These are phyloP conservation scores for Callinectes sapidus DNA, from an alignment of 2,888 invertebrate species.

Conservation along the genomic window DNA sequence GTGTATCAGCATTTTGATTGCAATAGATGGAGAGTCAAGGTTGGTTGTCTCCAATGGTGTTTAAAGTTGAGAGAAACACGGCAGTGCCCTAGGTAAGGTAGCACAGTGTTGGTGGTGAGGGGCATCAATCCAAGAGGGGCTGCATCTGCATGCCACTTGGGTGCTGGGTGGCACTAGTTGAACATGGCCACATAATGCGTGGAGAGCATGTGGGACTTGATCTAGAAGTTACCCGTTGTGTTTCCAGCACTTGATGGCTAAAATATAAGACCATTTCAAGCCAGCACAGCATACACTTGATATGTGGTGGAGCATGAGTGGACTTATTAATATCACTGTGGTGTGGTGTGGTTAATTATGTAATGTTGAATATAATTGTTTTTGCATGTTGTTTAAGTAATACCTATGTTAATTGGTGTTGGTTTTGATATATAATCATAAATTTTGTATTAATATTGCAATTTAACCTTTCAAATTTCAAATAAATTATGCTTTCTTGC, in stretches of 20 bases:
- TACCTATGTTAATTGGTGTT: not conserved
- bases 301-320: constrained; percentile 25
- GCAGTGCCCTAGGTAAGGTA: constrained; percentile 1
- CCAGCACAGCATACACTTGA: not conserved
- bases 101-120: not conserved
- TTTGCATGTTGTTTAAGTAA: constrained; percentile 8
- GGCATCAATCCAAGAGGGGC: not conserved
- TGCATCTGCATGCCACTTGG: constrained; percentile 36
- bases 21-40: not conserved
- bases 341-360: not conserved
- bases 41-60: not conserved
- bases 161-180: not conserved
- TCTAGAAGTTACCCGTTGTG: not conserved
- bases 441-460: not conserved
- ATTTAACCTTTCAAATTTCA: not conserved
- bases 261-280: not conserved
- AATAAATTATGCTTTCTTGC: not conserved
- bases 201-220: constrained; percentile 55
- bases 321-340: not conserved
- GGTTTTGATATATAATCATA: not conserved
- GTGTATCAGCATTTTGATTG: not conserved
- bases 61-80: not conserved
- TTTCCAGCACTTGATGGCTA: not conserved
- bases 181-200: constrained; percentile 26
- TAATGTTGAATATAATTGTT: not conserved